Conservation (phyloP, 2,888 invertebrate genomes). For the Ethmia dodecea region DNA sequence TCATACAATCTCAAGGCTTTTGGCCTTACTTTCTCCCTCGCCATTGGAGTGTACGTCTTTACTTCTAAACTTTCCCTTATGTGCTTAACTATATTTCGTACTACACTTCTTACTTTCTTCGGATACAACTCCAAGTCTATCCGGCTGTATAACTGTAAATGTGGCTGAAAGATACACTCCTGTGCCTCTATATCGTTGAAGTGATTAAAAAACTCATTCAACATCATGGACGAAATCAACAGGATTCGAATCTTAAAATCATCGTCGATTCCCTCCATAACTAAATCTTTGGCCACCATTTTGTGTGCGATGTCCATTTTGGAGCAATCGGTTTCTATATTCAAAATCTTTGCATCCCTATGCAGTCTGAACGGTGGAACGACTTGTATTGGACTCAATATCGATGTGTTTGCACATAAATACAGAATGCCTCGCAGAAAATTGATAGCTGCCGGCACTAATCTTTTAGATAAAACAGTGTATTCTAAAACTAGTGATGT, state of each 20-base stretch:
- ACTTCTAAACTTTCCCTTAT: slow-evolving; percentile 70
- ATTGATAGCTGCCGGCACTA: slow-evolving; percentile 88
- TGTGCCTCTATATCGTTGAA: slow-evolving; percentile 61
- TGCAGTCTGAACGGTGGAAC: slow-evolving; percentile 82
- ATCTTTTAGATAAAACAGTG: slow-evolving; percentile 86
- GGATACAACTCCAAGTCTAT: slow-evolving; percentile 81
- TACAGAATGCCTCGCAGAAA: slow-evolving; percentile 87
- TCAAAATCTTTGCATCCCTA: slow-evolving; percentile 74
- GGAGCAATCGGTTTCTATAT: slow-evolving; percentile 71
- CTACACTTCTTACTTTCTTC: slow-evolving; percentile 59
- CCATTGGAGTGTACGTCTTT: slow-evolving; percentile 76
- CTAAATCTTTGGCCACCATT: slow-evolving; percentile 79
- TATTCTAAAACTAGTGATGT: slow-evolving; percentile 87
- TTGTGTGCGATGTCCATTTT: slow-evolving; percentile 45
- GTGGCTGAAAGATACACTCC: slow-evolving; percentile 70
- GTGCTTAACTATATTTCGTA: slow-evolving; percentile 57
- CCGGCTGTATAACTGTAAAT: slow-evolving; percentile 72
- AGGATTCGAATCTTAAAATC: slow-evolving; percentile 82
- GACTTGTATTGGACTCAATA: slow-evolving; percentile 78
- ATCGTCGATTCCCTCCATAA: slow-evolving; percentile 66
- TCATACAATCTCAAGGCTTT: slow-evolving; percentile 90
- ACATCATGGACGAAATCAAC: slow-evolving; percentile 71
- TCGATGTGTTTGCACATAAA: slow-evolving; percentile 80
- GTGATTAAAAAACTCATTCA: slow-evolving; percentile 77
- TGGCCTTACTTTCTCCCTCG: slow-evolving; percentile 82